Evolutionary conservation across 2,888 invertebrate species (phyloP).

Genomic region (Ecliptopera silaceata): DNA sequence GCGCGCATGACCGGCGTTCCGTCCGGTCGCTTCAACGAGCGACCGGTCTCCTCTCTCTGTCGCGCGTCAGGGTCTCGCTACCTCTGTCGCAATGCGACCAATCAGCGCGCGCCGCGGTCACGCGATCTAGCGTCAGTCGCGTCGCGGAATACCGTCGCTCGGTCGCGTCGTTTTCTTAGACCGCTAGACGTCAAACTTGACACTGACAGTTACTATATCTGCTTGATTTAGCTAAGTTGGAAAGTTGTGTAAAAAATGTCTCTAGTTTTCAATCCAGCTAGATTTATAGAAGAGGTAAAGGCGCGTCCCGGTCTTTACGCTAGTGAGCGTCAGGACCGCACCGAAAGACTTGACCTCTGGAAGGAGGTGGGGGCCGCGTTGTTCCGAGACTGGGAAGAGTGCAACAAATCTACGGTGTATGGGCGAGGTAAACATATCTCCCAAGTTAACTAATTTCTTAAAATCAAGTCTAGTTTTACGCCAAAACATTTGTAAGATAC

Average conservation of each 20-base stretch:
- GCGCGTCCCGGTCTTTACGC: conserved; percentile 69
- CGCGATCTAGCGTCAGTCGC: conserved; percentile 55
- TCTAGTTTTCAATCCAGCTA: conserved; percentile 54
- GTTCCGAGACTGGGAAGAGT: conserved; percentile 63
- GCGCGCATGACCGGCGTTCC: conserved; percentile 13
- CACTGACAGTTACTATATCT: neutral
- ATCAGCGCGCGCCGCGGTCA: conserved; percentile 33
- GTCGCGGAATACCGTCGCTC: conserved; percentile 38
- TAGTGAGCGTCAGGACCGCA: conserved; percentile 72
- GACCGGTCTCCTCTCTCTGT: conserved; percentile 21
- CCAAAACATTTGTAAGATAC: too few species aligned
- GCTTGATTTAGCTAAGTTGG: neutral
- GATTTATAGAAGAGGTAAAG: conserved; percentile 72
- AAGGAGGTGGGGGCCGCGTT: conserved; percentile 71
- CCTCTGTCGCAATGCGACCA: conserved; percentile 32
- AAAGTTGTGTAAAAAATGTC: conserved; percentile 27
- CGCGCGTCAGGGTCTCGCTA: conserved; percentile 22
- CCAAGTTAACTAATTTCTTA: too few species aligned
- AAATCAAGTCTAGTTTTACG: too few species aligned
- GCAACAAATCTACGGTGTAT: conserved; percentile 69
- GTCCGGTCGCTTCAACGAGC: conserved; percentile 13
- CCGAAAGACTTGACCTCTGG: conserved; percentile 70
- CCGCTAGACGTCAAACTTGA: neutral
- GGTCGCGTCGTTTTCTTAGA: conserved; percentile 32
- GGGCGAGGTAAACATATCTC: conserved; percentile 60